phyloP scores from a whole-genome alignment of 1,140 invertebrate genomes.

The Plectrocnemia conspersa region DNA sequence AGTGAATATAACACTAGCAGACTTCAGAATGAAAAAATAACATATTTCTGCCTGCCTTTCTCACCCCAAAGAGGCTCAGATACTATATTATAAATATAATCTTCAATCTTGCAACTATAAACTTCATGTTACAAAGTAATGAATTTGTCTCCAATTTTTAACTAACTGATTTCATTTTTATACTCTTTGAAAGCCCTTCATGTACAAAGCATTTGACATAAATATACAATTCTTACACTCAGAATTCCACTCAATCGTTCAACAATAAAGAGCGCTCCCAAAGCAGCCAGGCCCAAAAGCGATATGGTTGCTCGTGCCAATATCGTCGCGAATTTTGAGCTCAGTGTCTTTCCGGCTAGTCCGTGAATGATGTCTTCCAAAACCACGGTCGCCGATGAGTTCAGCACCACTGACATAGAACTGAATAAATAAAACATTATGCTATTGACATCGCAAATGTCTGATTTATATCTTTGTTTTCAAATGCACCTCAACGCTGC shows the following conservation, averaged over 20 bases:
- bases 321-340: slow-evolving; percentile 57
- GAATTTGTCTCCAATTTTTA: no score
- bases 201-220: no score
- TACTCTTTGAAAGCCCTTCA: no score
- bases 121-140: no score
- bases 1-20: no score
- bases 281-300: slow-evolving; percentile 58
- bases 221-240: slow-evolving; percentile 57
- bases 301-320: slow-evolving; percentile 64
- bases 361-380: slow-evolving; percentile 77
- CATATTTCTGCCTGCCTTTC: no score
- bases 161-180: no score
- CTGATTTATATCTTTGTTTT: no score
- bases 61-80: no score
- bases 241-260: slow-evolving; percentile 69
- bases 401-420: slow-evolving; percentile 76
- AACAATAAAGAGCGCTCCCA: slow-evolving; percentile 64
- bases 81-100: no score
- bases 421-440: slow-evolving; percentile 47
- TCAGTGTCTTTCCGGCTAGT: slow-evolving; percentile 57
- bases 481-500: slow-evolving; percentile 69
- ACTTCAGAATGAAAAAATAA: no score
- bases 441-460: slow-evolving; percentile 8
- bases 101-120: no score
- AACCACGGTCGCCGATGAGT: slow-evolving; percentile 74